A percentile compares a stretch with the other conserved stretches of the same genome.
phyloP scores from a whole-genome alignment of 2,113 vertebrate species.

The Redunca redunca region DNA sequence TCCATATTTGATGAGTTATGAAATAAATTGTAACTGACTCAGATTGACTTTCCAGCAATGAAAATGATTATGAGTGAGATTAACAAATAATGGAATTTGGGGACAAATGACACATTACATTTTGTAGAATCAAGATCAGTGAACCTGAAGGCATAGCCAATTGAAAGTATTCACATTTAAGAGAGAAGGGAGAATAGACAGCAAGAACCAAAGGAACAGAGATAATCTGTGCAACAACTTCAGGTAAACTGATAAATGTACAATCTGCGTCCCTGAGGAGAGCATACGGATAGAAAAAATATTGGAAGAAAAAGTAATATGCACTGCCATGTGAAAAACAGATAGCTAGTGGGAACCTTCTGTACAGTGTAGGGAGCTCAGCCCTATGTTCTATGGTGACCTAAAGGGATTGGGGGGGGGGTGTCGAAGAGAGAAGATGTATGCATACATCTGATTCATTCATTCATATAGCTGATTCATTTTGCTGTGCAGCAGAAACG shows the following conservation, averaged over 20 bases:
- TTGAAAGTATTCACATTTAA: neutral
- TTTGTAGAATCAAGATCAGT: neutral
- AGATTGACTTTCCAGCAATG: neutral
- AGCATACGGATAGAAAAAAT: neutral
- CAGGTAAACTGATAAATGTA: neutral
- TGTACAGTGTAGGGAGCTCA: neutral
- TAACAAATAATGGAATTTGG: neutral
- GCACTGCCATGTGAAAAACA: neutral
- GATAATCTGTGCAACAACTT: neutral
- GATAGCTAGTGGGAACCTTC: neutral
- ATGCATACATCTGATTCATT: neutral
- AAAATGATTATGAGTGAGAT: neutral
- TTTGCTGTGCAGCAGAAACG: neutral
- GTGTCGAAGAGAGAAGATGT: neutral
- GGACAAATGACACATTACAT: no score
- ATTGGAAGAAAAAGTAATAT: neutral
- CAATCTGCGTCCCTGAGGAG: neutral
- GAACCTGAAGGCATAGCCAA: neutral
- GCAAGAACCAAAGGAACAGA: neutral
- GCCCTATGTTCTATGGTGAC: neutral
- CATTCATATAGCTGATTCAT: neutral
- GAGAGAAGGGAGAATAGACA: neutral
- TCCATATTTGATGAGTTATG: neutral
- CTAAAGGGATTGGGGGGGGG: accelerated
- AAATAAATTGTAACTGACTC: neutral